Evolutionary conservation across 2,797 vertebrate species (phyloP), one percentile per base, ranked within the genome.

Genomic region (Mionectes olivaceus): DNA sequence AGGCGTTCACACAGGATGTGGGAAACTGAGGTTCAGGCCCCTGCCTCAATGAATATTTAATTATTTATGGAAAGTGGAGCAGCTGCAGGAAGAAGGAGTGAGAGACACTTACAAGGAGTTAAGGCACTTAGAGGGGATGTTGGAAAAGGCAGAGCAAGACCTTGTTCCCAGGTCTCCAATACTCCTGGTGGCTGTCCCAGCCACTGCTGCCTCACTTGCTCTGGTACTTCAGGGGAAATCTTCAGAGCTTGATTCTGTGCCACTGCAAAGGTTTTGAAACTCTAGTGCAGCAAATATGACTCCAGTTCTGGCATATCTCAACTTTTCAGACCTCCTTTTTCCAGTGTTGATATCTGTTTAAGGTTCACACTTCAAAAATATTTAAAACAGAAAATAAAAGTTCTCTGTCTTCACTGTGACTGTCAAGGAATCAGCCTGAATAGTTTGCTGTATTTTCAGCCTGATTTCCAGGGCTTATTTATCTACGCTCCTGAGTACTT

Each of bases 1-100:
- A 83, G 60, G 68, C 24, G 0, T 92, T 95, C 84, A 92, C 78
- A 46, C 56, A 91, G 94, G 93, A 96, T 94, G 94, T 94, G 91
- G 95, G 71, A 96, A 94, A 94, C 89, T 92, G 89, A 96, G 89
- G 89, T 92, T 85, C 87, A 87, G 56, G 71, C 60, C 91, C 84
- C 33, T 92, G 71, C 68, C 46, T 85, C 89, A 15, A 64, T 83
- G 49, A 89, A 92, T 85, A 68, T 74, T 96, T 70, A 30, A 96
- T 87, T 67, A 85, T 92, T 95, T 85, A 91, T 92, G 87, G 82
- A 71, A 94, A 96, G 60, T 8, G 10, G 52, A 95, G 52, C 49
- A 85, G 63, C 59, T 67, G 67, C 83, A 77, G 60, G 11, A 74
- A 37, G 49, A 74, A 83, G 35, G 35, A 79, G n/a, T 23, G 64